Percentiles rank a stretch among this genome's conserved stretches.
Evolutionary conservation across 2,797 vertebrate species (phyloP).

Genomic region (Dendrocincla tyrannina): DNA sequence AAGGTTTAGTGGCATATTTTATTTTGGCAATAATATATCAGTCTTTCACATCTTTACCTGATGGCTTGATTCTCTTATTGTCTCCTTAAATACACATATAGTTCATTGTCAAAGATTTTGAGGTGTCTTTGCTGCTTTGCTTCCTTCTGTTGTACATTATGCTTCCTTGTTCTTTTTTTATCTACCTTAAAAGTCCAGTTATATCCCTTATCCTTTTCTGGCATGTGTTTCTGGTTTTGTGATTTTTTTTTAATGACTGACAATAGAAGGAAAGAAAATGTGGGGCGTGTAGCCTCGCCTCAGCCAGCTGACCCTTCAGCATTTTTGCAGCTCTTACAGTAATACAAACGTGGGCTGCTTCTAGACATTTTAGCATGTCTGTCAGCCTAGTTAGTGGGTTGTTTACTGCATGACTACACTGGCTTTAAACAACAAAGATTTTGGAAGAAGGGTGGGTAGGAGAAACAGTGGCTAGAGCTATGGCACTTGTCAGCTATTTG

Average conservation of each 20-base stretch:
- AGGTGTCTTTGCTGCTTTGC: conserved; percentile 16
- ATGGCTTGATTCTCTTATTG: neutral
- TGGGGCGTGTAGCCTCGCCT: neutral
- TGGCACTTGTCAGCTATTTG: neutral
- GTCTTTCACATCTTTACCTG: neutral
- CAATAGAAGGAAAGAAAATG: conserved; percentile 62
- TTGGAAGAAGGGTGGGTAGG: neutral
- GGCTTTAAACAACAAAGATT: neutral
- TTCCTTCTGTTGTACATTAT: conserved; percentile 45
- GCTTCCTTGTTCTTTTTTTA: conserved; percentile 60
- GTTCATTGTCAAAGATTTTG: conserved; percentile 5
- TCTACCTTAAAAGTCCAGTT: conserved; percentile 4
- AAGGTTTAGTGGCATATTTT: conserved; percentile 2
- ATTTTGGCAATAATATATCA: neutral
- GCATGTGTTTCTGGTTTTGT: conserved; percentile 31
- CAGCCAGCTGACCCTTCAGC: neutral
- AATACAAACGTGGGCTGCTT: neutral
- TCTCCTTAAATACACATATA: neutral
- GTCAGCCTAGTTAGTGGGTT: neutral
- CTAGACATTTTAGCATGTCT: conserved; percentile 2
- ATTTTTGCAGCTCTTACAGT: neutral
- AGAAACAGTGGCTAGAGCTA: neutral
- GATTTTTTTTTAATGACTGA: neutral
- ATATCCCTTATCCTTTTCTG: conserved; percentile 34
- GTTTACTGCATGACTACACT: neutral